Conservation (phyloP, 64 coral and sea anemone species). For the Porites australiensis region DNA sequence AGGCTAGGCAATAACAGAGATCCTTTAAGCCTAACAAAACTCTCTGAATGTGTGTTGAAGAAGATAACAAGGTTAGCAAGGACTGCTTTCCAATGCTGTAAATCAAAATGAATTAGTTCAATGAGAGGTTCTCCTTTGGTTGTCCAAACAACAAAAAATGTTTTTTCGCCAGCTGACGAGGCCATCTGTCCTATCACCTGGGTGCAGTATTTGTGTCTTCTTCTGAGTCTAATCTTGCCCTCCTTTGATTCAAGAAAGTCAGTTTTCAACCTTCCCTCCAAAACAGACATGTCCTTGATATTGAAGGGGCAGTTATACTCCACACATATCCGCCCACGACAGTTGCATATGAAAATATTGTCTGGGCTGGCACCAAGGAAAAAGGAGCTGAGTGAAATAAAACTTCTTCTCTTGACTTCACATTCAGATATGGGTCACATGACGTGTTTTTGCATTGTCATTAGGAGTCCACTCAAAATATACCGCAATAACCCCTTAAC, state of each 20-base stretch:
- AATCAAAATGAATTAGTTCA: slow-evolving; percentile 21
- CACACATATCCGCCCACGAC: background rate
- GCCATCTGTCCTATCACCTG: background rate
- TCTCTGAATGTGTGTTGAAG: slow-evolving; percentile 47
- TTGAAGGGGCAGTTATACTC: background rate
- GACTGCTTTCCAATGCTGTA: slow-evolving; percentile 41
- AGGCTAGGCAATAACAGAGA: slow-evolving; percentile 29
- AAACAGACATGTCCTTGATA: background rate
- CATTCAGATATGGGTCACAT: too few species aligned
- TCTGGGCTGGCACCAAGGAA: background rate
- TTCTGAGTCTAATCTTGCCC: background rate
- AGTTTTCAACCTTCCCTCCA: background rate
- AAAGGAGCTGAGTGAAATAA: too few species aligned
- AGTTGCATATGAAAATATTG: background rate
- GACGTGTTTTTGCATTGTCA: too few species aligned
- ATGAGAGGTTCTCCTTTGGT: slow-evolving; percentile 38
- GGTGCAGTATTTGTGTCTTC: background rate
- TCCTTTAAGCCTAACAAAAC: slow-evolving; percentile 23
- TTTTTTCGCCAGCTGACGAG: too few species aligned
- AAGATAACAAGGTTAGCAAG: slow-evolving; percentile 36
- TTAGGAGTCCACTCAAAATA: too few species aligned
- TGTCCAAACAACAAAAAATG: too few species aligned
- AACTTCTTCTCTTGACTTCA: too few species aligned
- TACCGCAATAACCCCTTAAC: too few species aligned
- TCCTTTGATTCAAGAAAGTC: background rate